Conservation (phyloP, 2,113 vertebrate species). For the Ciconia maguari region DNA sequence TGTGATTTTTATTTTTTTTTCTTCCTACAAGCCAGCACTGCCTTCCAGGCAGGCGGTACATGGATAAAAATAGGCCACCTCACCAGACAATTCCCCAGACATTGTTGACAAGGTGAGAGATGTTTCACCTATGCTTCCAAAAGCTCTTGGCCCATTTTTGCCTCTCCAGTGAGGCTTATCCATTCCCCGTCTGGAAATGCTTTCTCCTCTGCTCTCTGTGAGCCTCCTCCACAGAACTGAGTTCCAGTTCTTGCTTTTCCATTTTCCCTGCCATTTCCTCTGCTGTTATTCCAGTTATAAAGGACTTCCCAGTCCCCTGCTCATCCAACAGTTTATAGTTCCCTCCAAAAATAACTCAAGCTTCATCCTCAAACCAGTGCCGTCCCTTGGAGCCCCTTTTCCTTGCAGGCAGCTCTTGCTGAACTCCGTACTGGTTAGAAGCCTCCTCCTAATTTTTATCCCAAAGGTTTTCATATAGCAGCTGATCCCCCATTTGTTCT, state of each 20-base stretch:
- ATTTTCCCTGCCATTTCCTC: neutral
- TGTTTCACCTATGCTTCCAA: neutral
- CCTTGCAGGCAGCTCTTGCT: neutral
- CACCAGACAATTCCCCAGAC: neutral
- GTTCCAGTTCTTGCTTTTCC: neutral
- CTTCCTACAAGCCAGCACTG: neutral
- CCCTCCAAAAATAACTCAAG: neutral
- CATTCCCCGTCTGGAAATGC: neutral
- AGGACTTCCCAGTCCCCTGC: neutral
- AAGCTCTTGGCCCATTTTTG: neutral
- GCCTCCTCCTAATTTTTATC: neutral
- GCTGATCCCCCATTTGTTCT: slow-evolving; percentile 20
- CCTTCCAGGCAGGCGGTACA: neutral
- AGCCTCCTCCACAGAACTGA: neutral
- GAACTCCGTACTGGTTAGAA: neutral
- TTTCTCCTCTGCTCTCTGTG: neutral
- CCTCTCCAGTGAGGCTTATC: neutral
- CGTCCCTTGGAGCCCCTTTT: neutral
- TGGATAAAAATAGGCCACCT: neutral
- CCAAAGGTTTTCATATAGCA: neutral
- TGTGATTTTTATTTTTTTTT: neutral
- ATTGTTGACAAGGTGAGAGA: neutral
- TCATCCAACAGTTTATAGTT: neutral
- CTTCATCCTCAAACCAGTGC: neutral
- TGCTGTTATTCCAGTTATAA: neutral